phyloP scores from a whole-genome alignment of 1,140 invertebrate species.

The Megalopta genalis region DNA sequence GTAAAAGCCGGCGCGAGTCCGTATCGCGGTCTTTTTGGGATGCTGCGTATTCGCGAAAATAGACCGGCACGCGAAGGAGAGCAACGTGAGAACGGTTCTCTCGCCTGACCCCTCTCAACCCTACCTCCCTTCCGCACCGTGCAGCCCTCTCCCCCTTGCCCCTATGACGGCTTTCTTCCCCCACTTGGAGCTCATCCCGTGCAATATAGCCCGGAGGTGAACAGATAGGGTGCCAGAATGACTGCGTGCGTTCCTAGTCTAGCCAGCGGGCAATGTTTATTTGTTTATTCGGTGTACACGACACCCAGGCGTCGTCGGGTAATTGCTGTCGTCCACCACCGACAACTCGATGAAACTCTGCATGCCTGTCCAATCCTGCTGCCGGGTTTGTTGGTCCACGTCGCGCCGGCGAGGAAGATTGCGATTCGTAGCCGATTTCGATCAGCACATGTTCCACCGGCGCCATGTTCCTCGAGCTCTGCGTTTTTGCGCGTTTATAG shows the following conservation, averaged over 20 bases:
- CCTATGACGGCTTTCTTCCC: too few relatives aligned
- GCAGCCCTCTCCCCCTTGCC: neutral
- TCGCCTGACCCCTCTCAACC: neutral
- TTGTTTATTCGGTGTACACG: constrained; percentile 51
- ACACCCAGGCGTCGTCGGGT: constrained; percentile 34
- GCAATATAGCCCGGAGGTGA: constrained; percentile 31
- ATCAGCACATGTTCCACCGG: neutral
- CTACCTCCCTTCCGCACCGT: neutral
- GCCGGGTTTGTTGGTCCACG: constrained; percentile 40
- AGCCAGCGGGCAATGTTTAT: constrained; percentile 51
- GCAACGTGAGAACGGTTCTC: constrained; percentile 49
- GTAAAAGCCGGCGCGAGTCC: constrained; percentile 57
- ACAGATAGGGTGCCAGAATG: constrained; percentile 28
- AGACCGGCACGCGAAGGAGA: constrained; percentile 66
- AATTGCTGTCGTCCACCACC: constrained; percentile 41
- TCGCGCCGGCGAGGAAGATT: constrained; percentile 5
- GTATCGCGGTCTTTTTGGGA: constrained; percentile 66
- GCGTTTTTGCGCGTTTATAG: neutral
- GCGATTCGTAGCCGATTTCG: neutral
- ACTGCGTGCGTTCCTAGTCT: constrained; percentile 35
- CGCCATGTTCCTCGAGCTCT: neutral
- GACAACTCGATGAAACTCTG: constrained; percentile 30
- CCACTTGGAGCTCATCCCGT: neutral
- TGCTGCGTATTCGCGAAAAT: constrained; percentile 65
- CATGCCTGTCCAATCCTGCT: neutral